Percentiles rank a stretch among this genome's conserved stretches.
These are phyloP conservation scores for Loriculus beryllinus DNA, from an alignment of 2,797 vertebrate genomes.

Conservation along the genomic window DNA sequence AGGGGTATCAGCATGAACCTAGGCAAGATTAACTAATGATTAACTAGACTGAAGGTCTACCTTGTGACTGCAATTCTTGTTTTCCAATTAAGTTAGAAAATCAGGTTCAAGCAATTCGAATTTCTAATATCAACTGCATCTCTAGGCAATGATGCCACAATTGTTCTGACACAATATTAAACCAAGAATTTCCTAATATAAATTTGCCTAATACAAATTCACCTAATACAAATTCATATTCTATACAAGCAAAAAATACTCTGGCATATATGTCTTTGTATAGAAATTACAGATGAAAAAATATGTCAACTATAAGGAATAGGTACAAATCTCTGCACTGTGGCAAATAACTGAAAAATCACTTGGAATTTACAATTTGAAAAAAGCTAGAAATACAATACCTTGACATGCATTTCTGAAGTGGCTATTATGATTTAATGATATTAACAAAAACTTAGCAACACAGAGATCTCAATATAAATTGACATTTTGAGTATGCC, in stretches of 20 bases:
- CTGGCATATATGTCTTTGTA: background rate
- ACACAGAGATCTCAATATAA: background rate
- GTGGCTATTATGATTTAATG: background rate
- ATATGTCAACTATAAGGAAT: background rate
- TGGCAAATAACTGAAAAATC: background rate
- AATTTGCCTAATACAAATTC: background rate
- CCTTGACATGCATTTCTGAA: background rate
- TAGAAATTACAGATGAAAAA: background rate
- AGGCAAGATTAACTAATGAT: background rate
- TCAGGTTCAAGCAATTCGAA: background rate
- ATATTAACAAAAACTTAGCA: background rate
- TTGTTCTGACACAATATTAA: background rate
- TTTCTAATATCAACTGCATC: background rate
- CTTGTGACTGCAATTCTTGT: background rate
- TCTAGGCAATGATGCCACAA: background rate
- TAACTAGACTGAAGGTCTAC: background rate
- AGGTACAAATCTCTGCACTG: background rate
- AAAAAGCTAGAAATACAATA: background rate
- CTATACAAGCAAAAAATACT: background rate
- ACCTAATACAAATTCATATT: background rate
- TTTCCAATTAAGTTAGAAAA: background rate
- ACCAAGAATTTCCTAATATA: background rate
- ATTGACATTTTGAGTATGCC: background rate
- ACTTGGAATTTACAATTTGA: background rate
- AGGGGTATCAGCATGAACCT: background rate